Evolutionary conservation across 2,888 invertebrate species (phyloP).

Genomic region (Amiota communis): DNA sequence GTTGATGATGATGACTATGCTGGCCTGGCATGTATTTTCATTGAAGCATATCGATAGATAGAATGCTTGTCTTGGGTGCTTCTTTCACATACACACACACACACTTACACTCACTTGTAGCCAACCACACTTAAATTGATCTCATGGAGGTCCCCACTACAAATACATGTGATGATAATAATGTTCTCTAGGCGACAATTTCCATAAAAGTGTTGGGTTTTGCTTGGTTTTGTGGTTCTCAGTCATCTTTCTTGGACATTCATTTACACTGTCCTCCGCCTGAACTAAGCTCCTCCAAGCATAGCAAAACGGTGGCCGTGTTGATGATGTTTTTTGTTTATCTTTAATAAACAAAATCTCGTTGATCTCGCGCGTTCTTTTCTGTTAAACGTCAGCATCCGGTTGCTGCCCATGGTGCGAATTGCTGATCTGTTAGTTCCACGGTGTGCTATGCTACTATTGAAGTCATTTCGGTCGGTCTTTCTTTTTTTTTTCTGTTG

Average conservation of each 20-base stretch:
- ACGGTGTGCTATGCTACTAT: slow-evolving; percentile 4
- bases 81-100: slow-evolving; percentile 23
- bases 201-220: slow-evolving; percentile 22
- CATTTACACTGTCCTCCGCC: neutral
- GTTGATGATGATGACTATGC: slow-evolving; percentile 69
- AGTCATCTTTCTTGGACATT: neutral
- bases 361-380: slow-evolving; percentile 27
- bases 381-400: slow-evolving; percentile 26
- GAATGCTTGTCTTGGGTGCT: slow-evolving; percentile 44
- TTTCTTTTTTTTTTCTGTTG: too few species aligned
- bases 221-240: neutral
- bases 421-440: slow-evolving; percentile 26
- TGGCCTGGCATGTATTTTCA: slow-evolving; percentile 60
- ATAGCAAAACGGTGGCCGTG: too few species aligned
- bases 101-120: neutral
- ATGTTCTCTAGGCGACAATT: slow-evolving; percentile 23
- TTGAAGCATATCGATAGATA: slow-evolving; percentile 66
- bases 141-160: neutral
- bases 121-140: neutral
- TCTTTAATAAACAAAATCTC: slow-evolving; percentile 26
- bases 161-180: neutral
- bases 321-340: slow-evolving; percentile 7
- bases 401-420: slow-evolving; percentile 10
- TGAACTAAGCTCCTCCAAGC: too few species aligned
- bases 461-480: slow-evolving; percentile 21